phyloP scores from a whole-genome alignment of 2,113 vertebrate genomes.

The Dicrurus megarhynchus region DNA sequence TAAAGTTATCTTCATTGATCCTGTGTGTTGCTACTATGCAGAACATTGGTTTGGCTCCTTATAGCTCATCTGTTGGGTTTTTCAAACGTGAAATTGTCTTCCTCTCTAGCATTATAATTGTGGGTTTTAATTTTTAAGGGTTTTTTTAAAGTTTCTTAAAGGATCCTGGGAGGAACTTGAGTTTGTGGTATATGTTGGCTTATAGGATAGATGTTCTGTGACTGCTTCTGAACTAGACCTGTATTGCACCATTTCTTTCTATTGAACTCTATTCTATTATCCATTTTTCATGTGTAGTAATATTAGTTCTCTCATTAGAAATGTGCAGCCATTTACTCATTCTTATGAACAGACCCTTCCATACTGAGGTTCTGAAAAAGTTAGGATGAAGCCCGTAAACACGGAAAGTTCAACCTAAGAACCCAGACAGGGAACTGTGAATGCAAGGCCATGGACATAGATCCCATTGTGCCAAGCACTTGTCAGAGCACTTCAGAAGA shows the following conservation, averaged over 20 bases:
- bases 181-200: background rate
- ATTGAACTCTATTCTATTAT: background rate
- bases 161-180: background rate
- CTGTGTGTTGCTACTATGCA: background rate
- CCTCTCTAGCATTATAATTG: background rate
- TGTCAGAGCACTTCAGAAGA: background rate
- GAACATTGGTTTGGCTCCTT: background rate
- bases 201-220: background rate
- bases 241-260: background rate
- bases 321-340: background rate
- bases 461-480: background rate
- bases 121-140: background rate
- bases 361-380: background rate
- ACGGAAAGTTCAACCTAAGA: background rate
- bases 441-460: background rate
- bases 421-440: background rate
- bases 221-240: background rate
- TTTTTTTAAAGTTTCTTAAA: background rate
- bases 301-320: background rate
- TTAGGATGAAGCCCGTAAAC: background rate
- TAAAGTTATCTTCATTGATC: background rate
- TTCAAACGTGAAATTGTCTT: no score
- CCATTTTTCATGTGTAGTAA: background rate
- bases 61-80: background rate
- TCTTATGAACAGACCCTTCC: background rate